phyloP scores from a whole-genome alignment of 2,113 vertebrate species.

The Phalacrocorax carbo region DNA sequence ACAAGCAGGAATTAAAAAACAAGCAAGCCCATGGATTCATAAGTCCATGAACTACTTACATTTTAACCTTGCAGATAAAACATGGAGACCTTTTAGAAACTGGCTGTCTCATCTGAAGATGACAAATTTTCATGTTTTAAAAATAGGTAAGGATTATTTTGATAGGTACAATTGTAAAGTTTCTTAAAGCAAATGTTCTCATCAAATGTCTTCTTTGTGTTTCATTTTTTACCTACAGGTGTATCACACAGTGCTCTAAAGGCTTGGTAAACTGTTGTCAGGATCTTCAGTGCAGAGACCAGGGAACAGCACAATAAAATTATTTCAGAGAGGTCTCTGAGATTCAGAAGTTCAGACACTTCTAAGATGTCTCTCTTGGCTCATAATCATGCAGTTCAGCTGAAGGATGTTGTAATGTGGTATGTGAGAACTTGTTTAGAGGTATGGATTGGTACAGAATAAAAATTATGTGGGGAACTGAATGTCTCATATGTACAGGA shows the following conservation, averaged over 20 bases:
- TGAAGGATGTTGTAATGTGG: not conserved
- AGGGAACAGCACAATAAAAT: not conserved
- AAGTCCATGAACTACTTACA: not conserved
- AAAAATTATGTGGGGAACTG: not conserved
- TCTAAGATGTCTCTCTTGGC: not conserved
- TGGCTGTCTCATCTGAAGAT: not conserved
- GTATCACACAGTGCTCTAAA: not conserved
- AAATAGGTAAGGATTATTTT: not conserved
- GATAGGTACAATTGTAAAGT: not conserved
- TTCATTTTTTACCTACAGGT: not conserved
- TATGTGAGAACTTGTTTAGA: not conserved
- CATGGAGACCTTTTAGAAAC: not conserved
- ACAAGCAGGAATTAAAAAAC: not conserved
- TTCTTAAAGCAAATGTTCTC: not conserved
- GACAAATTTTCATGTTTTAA: not conserved
- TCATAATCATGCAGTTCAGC: not conserved
- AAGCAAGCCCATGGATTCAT: not conserved
- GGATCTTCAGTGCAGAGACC: not conserved
- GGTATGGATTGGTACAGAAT: not conserved
- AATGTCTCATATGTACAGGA: not conserved
- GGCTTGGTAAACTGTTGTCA: not conserved
- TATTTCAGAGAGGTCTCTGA: not conserved
- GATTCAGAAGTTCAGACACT: not conserved
- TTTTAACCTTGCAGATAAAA: not conserved
- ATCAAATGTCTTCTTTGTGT: not conserved